Evolutionary conservation across 2,888 invertebrate genomes (phyloP).

Genomic region (Hydraecia micacea): DNA sequence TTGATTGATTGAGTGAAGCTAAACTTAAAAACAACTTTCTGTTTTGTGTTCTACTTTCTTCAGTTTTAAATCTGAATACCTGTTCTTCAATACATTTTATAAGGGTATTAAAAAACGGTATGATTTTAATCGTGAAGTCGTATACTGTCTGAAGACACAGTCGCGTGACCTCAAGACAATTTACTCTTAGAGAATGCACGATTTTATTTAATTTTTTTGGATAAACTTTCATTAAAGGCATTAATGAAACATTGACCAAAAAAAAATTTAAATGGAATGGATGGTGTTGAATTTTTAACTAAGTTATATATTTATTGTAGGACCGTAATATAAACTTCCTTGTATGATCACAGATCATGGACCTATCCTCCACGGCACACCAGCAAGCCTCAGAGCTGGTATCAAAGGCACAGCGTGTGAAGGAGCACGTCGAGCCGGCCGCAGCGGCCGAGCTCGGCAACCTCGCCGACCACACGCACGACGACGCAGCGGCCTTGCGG

Average conservation of each 20-base stretch:
- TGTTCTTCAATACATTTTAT: no score
- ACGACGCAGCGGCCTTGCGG: slow-evolving; percentile 68
- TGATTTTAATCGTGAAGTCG: no score
- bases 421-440: slow-evolving; percentile 37
- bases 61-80: no score
- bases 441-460: slow-evolving; percentile 65
- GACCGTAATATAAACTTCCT: neutral
- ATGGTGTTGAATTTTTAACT: neutral
- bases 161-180: no score
- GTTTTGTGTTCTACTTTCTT: no score
- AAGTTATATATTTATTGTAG: neutral
- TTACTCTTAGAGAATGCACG: no score
- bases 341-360: slow-evolving; percentile 43
- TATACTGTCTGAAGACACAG: no score
- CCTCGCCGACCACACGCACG: slow-evolving; percentile 54
- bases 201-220: no score
- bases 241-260: neutral
- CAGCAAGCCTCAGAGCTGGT: slow-evolving; percentile 70
- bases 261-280: neutral
- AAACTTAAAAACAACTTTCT: no score
- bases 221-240: neutral
- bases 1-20: no score
- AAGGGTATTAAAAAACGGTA: no score
- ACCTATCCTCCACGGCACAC: slow-evolving; percentile 69
- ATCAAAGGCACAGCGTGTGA: slow-evolving; percentile 66